Percentiles rank a stretch among this genome's conserved stretches.
Conservation (phyloP, 2,797 vertebrate genomes). For the Anniella stebbinsi region DNA sequence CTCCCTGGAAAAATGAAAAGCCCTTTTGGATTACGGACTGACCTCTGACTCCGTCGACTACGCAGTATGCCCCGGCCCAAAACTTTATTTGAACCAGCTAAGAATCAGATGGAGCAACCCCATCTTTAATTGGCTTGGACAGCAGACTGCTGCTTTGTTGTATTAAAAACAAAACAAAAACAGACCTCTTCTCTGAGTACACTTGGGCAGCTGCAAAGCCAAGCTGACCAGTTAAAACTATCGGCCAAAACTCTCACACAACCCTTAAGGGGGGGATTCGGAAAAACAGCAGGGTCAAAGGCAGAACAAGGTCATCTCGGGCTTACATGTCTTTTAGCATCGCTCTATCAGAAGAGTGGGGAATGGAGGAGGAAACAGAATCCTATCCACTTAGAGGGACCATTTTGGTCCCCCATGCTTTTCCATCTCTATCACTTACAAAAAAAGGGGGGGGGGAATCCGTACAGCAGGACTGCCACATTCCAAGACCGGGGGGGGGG, state of each 20-base stretch:
- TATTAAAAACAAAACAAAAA: not conserved
- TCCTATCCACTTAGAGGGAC: not conserved
- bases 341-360: no score
- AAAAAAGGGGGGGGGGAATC: not conserved
- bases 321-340: not conserved
- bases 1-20: not conserved
- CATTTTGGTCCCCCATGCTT: not conserved
- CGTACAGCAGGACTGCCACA: not conserved
- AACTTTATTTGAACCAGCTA: not conserved
- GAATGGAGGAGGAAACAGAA: not conserved
- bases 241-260: not conserved
- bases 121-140: not conserved
- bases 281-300: not conserved
- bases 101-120: not conserved
- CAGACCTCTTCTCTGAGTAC: not conserved
- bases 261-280: not conserved
- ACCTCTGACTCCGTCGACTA: not conserved
- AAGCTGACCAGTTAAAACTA: not conserved
- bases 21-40: not conserved
- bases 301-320: not conserved
- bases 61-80: not conserved
- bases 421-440: not conserved
- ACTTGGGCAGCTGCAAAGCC: not conserved
- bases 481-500: not conserved
- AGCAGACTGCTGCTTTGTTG: not conserved